Evolutionary conservation across 2,888 invertebrate species (phyloP), one percentile per base, ranked within the genome.

Genomic region (Ditula angustiorana): DNA sequence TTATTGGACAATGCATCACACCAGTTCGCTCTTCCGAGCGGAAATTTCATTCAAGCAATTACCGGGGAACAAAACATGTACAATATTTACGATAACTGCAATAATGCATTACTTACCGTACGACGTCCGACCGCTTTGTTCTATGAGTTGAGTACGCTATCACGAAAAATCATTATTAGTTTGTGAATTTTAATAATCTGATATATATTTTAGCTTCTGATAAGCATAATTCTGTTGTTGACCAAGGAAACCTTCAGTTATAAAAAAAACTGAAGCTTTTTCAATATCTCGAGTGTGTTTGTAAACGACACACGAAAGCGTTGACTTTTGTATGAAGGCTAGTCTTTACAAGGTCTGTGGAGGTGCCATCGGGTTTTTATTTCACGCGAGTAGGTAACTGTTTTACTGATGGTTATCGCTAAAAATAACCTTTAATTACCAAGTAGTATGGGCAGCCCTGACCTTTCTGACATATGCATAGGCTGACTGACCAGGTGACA

Each of bases 341-440:
- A 78, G 82, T 81, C 73, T 66, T 66, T 64, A 76, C 85, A 89
- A 91, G 90, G 90, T 86, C 78, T 74, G 69, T 70, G 73, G 73
- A 79, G 78, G 83, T 83, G 79, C 78, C 87, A 88, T 84, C 85
- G 82, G 76, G 80, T 88, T 90, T 90, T 91, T 89, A 86, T 86
- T 87, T 86, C 84, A 82, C 77, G 74, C 85, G 86, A 81, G 90
- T 86, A 87, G 84, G 88, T 89, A 87, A 90, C 90, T 86, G 90
- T 88, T 90, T 89, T 86, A 87, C 88, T 86, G 92, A 91, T 92
- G 88, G 88, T 87, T 91, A 92, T 92, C 92, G 86, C 86, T 88
- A 90, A 90, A 92, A 91, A 91, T 91, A 92, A 92, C 92, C 91
- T 92, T 92, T 92, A 92, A 92, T 92, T 92, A 91, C 90, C 82